A percentile compares a stretch with the other conserved stretches of the same genome.
Conservation (phyloP, 2,888 invertebrate species). For the Metellina segmentata region DNA sequence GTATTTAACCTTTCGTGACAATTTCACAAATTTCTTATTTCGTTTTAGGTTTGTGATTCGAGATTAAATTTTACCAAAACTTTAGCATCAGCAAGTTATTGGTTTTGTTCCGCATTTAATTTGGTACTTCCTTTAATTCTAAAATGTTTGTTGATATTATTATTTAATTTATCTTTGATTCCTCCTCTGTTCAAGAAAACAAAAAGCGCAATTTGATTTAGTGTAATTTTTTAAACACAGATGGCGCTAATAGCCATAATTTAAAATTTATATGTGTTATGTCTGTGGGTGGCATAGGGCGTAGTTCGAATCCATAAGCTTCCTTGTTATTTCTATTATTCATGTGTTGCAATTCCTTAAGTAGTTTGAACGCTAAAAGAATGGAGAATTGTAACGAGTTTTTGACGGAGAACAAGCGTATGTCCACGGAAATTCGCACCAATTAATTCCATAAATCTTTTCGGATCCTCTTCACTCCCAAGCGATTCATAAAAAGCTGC, state of each 20-base stretch:
- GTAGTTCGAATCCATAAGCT: not conserved
- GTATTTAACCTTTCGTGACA: too few species aligned
- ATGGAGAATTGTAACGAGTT: not conserved
- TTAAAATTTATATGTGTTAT: not conserved
- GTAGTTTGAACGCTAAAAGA: not conserved
- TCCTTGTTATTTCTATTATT: not conserved
- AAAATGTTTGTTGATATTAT: too few species aligned
- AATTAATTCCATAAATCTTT: constrained; percentile 24
- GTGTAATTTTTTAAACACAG: not conserved
- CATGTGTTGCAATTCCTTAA: not conserved
- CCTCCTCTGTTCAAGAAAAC: too few species aligned
- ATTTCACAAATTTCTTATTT: too few species aligned
- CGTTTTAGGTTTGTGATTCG: too few species aligned
- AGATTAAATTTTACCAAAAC: too few species aligned
- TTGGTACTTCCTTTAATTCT: too few species aligned
- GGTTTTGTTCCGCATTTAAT: too few species aligned
- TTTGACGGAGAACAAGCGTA: not conserved
- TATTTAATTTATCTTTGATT: too few species aligned
- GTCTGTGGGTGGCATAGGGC: not conserved
- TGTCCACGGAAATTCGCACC: not conserved
- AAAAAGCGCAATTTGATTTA: too few species aligned
- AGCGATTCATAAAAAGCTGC: constrained; percentile 24
- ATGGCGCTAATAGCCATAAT: not conserved
- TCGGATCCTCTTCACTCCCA: not conserved
- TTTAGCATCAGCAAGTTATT: too few species aligned